Percentiles rank a stretch among this genome's conserved stretches.
Conservation (phyloP, 2,113 vertebrate genomes). For the Aptenodytes forsteri region DNA sequence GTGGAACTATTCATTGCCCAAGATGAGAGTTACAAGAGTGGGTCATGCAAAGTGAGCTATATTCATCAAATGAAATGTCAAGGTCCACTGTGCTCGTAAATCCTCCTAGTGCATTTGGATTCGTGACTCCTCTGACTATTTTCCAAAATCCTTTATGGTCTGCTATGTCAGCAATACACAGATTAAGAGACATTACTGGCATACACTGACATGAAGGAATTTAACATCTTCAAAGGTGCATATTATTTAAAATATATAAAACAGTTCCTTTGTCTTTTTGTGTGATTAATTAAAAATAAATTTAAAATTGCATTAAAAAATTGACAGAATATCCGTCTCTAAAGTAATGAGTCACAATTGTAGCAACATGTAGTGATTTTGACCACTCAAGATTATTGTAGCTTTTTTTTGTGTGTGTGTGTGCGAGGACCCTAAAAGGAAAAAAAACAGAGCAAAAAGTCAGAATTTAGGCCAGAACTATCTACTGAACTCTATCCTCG, state of each 20-base stretch:
- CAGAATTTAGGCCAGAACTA: not conserved
- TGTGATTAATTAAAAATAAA: not conserved
- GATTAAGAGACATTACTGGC: constrained; percentile 41
- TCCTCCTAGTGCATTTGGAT: constrained; percentile 46
- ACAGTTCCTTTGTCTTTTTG: not conserved
- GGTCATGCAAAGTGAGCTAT: not conserved
- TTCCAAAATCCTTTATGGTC: constrained; percentile 48
- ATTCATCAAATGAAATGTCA: constrained; percentile 15
- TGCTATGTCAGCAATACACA: constrained; percentile 50
- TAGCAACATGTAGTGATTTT: not conserved
- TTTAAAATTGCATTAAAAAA: not conserved
- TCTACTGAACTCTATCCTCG: not conserved
- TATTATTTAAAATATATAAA: not conserved
- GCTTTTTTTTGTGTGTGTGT: not conserved
- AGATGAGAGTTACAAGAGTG: not conserved
- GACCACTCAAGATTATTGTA: not conserved
- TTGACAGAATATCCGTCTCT: not conserved
- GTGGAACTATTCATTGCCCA: not conserved
- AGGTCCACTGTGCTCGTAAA: constrained; percentile 33
- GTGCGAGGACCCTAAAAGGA: not conserved
- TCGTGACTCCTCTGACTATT: constrained; percentile 33
- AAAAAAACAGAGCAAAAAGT: not conserved
- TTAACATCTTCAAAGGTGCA: not conserved
- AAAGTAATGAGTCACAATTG: not conserved
- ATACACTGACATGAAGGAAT: constrained; percentile 6